Evolutionary conservation across 2,888 invertebrate genomes (phyloP), one percentile per base, ranked within the genome.

Genomic region (Nemoura dubitans): DNA sequence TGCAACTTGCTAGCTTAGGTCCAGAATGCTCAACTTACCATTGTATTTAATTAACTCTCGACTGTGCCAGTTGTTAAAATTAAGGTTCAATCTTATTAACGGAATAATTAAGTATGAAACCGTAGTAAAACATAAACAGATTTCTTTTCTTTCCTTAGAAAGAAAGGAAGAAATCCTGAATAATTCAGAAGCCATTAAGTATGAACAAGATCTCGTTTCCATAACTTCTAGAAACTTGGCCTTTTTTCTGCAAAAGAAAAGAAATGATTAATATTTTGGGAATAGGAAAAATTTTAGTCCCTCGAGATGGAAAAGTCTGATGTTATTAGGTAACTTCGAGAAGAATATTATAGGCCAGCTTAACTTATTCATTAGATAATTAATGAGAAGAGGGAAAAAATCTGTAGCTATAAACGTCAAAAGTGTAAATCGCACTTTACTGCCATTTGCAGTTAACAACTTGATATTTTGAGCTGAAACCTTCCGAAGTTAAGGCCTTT

Each of bases 121-220:
- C 78, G 0, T 25, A 78, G 28, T 78, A 28, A 78, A 78, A 27
- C 78, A 78, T 78, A 78, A 27, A 28, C 26, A 78, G 78, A 78
- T 81, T 28, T 78, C 81, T 43, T 80, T 81, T 78, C 43, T 86
- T 82, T 81, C 59, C n/a, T n/a, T n/a, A n/a, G 28, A 30, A 27
- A 26, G 83, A 36, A 76, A 27, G 16, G 76, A 83, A 86, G 83
- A 76, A 83, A 76, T 7, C 28, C 43, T 86, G 86, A 83, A 86
- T 86, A 36, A 86, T 86, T 86, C 86, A 86, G 86, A 82, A 83
- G 86, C 86, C 83, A 86, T 86, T 86, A 86, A 83, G 83, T 83
- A 78, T 21, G 26, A 78, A 86, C 86, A 86, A 86, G 83, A 30
- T 77, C 86, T 83, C 83, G 86, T 86, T 83, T 83, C 81, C 82